Percentiles rank a stretch among this genome's conserved stretches.
Conservation (phyloP, 2,888 invertebrate species). For the Dermolepida albohirtum region DNA sequence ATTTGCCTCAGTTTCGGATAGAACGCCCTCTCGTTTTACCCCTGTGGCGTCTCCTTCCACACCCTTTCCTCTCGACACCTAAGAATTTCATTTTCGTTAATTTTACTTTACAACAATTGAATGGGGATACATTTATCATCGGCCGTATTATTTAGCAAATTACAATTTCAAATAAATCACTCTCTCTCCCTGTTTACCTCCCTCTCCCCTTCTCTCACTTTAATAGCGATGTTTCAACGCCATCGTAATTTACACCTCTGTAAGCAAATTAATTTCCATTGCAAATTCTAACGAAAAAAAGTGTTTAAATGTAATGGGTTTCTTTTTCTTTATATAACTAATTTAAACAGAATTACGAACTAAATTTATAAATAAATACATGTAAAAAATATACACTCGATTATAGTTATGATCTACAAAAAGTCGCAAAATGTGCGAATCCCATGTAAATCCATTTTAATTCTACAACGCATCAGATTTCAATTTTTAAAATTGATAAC, state of each 20-base stretch:
- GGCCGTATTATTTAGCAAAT: conserved; percentile 32
- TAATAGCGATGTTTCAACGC: conserved; percentile 13
- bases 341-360: too few species aligned
- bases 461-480: too few species aligned
- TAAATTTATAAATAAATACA: too few species aligned
- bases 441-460: too few species aligned
- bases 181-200: background rate
- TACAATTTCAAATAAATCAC: conserved; percentile 27
- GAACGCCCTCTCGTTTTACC: conserved; percentile 13
- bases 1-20: conserved; percentile 4
- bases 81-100: conserved; percentile 35
- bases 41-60: background rate
- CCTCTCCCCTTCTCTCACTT: background rate
- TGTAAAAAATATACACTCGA: too few species aligned
- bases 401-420: too few species aligned
- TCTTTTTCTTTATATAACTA: too few species aligned
- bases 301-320: too few species aligned
- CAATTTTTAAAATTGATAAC: too few species aligned
- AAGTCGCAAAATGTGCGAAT: too few species aligned
- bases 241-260: conserved; percentile 17
- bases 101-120: conserved; percentile 21
- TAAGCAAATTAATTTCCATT: conserved; percentile 16
- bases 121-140: conserved; percentile 27
- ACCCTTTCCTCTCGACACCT: conserved; percentile 22
- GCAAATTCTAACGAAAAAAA: background rate